Conservation (phyloP, 1,140 invertebrate species). For the Pseudomyrmex flavicornis region DNA sequence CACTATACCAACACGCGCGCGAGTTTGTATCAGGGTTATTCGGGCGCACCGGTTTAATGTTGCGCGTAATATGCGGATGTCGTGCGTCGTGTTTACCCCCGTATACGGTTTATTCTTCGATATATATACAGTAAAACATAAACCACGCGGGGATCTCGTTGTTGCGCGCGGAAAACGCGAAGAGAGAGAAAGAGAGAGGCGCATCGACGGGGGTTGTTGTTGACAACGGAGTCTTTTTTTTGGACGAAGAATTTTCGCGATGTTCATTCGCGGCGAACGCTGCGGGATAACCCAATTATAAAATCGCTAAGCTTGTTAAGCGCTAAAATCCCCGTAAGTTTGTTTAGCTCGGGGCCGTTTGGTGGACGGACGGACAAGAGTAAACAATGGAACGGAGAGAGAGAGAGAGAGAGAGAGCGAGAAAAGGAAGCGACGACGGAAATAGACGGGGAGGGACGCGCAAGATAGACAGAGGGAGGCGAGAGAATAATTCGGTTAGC, state of each 20-base stretch:
- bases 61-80: conserved; percentile 40
- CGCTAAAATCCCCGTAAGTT: conserved; percentile 73
- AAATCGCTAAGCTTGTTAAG: conserved; percentile 73
- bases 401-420: background rate
- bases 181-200: too few species aligned
- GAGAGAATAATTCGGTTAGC: conserved; percentile 74
- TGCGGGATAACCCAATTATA: conserved; percentile 70
- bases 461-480: conserved; percentile 27
- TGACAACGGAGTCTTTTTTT: too few species aligned
- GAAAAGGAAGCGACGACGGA: conserved; percentile 46
- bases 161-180: too few species aligned
- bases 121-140: conserved; percentile 30
- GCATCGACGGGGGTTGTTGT: too few species aligned
- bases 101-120: conserved; percentile 44
- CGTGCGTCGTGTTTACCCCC: conserved; percentile 41
- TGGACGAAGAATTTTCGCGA: conserved; percentile 40
- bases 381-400: conserved; percentile 31
- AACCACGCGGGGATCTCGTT: too few species aligned
- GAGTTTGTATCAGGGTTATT: conserved; percentile 40
- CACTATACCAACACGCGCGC: conserved; percentile 5
- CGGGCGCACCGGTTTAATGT: conserved; percentile 42
- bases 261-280: conserved; percentile 50
- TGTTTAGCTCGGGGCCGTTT: conserved; percentile 68
- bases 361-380: conserved; percentile 42
- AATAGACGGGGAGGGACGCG: background rate